A percentile compares a stretch with the other conserved stretches of the same genome.
Conservation (phyloP, 2,797 vertebrate species). For the Delichon dasypus region DNA sequence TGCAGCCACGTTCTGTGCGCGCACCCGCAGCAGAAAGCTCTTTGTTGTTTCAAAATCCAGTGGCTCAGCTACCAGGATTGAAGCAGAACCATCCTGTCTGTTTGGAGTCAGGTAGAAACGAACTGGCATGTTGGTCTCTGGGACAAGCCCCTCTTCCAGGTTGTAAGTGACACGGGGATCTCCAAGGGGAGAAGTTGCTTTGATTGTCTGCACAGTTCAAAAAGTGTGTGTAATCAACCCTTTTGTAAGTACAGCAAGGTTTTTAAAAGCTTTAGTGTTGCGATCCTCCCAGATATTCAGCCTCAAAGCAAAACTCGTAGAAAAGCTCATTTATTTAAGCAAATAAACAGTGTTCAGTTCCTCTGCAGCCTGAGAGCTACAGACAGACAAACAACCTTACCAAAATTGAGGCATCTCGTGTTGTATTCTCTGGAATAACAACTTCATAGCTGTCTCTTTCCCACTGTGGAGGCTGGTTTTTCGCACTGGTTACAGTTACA, state of each 20-base stretch:
- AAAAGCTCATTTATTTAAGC: background rate
- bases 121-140: conserved; percentile 89
- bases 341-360: background rate
- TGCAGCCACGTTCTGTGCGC: conserved; percentile 87
- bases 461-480: conserved; percentile 89
- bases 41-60: conserved; percentile 88
- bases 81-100: conserved; percentile 86
- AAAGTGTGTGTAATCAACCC: background rate
- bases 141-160: conserved; percentile 88
- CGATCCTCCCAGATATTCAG: background rate
- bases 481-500: conserved; percentile 84
- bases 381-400: conserved; percentile 55
- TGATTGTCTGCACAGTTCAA: conserved; percentile 78
- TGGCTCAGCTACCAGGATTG: conserved; percentile 86
- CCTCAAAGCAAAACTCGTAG: background rate
- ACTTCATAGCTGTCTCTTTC: conserved; percentile 83
- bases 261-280: background rate
- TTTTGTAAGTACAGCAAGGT: background rate
- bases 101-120: conserved; percentile 91
- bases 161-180: conserved; percentile 88
- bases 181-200: conserved; percentile 83
- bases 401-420: conserved; percentile 80
- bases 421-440: conserved; percentile 83
- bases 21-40: conserved; percentile 84
- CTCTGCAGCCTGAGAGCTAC: background rate